Conservation (phyloP, 2,113 vertebrate species). For the Pimephales promelas region DNA sequence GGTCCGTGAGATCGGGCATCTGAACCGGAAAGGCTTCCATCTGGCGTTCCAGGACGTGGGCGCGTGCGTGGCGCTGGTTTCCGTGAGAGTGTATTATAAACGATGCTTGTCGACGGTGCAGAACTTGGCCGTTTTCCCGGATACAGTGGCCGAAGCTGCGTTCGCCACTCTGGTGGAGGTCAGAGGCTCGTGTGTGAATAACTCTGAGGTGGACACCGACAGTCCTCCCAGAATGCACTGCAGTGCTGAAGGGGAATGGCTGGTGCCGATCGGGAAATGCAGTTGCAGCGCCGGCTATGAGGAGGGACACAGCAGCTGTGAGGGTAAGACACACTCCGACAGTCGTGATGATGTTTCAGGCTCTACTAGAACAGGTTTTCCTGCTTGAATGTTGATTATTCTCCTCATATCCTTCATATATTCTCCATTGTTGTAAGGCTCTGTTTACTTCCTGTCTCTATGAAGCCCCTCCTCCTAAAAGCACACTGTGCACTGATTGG, state of each 20-base stretch:
- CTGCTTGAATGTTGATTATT: too few relatives aligned
- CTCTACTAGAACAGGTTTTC: too few relatives aligned
- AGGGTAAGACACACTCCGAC: conserved; percentile 78
- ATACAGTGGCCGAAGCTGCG: conserved; percentile 89
- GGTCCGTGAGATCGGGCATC: conserved; percentile 92
- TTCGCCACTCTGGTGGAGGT: conserved; percentile 94
- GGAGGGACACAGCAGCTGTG: conserved; percentile 90
- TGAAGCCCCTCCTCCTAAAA: too few relatives aligned
- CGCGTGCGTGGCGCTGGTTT: conserved; percentile 92
- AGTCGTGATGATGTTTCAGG: not conserved
- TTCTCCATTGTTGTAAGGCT: too few relatives aligned
- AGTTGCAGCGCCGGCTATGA: conserved; percentile 92
- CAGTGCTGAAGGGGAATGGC: conserved; percentile 95
- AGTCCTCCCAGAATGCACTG: conserved; percentile 95
- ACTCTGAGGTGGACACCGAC: conserved; percentile 86
- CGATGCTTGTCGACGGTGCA: conserved; percentile 87
- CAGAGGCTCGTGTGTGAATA: conserved; percentile 87
- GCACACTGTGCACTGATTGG: too few relatives aligned
- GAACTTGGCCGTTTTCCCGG: conserved; percentile 89
- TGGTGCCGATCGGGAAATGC: conserved; percentile 95
- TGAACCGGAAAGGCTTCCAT: conserved; percentile 91
- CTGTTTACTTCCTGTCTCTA: too few relatives aligned
- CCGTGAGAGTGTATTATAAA: conserved; percentile 94
- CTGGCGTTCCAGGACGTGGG: conserved; percentile 97
- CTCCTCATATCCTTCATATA: too few relatives aligned